Base-by-base conservation (phyloP, 1,140 invertebrate species). In the Microplitis demolitor region DNA sequence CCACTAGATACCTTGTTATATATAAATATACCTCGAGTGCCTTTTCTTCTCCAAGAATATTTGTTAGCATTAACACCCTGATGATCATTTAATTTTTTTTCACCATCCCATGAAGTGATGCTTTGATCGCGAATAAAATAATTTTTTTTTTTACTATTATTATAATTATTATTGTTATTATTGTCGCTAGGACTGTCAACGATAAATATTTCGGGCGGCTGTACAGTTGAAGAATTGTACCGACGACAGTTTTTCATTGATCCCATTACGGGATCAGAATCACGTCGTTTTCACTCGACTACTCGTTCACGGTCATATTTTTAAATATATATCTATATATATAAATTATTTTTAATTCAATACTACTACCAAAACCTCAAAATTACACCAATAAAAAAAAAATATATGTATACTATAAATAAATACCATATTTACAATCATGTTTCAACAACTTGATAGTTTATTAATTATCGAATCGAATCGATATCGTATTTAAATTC, bases 111-210 rank as follows among this genome's bases (percentile, higher is more conserved):
- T 13, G 13, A 34, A 9, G 39, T 9, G 11, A 45, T 9, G 8
- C 6, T 9, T 8, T 5, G 39, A 11, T 56, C 39, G 45, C 24
- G 61, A 50, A 74, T 24, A 11, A 66, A 74, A 50, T 62, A 33
- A 50, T 24, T 33, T 31, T 68, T 73, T 6, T 60, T 68, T 35
- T 34, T 11, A 58, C 45, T 39, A 35, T 78, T 73, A 35, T 24
- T 24, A 24, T 24, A 24, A 24, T 34, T 11, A 58, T 50, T 39
- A 35, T 78, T 74, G 31, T 78, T 73, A 35, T 76, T 79, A 8
- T 70, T 64, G 54, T 74, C 69, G 45, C 63, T 69, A 37, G 69
- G 68, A 66, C 73, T 75, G 37, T 76, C 72, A 9, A 79, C 71
- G 50, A 75, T 63, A 51, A 79, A 79, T 50, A 79, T 54, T 51